A percentile compares a stretch with the other conserved stretches of the same genome.
These are phyloP conservation scores for Selenia dentaria DNA, from an alignment of 2,888 invertebrate species.

Conservation along the genomic window DNA sequence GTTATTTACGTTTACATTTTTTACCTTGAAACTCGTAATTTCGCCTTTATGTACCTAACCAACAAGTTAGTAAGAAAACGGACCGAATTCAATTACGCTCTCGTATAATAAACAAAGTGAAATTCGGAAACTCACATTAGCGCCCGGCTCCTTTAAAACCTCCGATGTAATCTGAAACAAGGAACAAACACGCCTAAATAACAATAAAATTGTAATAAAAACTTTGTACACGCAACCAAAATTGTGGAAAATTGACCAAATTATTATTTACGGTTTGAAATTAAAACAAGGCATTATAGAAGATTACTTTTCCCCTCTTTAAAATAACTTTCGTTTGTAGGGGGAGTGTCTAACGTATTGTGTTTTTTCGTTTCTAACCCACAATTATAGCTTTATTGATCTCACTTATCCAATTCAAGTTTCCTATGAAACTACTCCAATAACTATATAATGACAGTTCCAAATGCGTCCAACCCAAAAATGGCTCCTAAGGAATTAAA, in stretches of 20 bases:
- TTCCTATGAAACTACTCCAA: constrained; percentile 16
- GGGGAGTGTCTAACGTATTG: constrained; percentile 49
- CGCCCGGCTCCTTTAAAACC: constrained; percentile 79
- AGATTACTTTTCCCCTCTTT: constrained; percentile 75
- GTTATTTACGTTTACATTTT: constrained; percentile 51
- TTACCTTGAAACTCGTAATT: constrained; percentile 41
- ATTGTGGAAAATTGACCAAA: constrained; percentile 83
- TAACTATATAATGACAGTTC: constrained; percentile 23
- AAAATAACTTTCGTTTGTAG: constrained; percentile 52
- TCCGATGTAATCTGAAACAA: constrained; percentile 83
- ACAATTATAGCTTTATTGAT: constrained; percentile 32
- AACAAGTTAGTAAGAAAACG: constrained; percentile 40
- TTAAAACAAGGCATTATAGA: constrained; percentile 77
- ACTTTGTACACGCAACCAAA: constrained; percentile 82
- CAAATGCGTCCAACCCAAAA: no score
- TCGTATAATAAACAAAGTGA: constrained; percentile 69
- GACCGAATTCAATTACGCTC: constrained; percentile 66
- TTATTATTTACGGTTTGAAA: constrained; percentile 82
- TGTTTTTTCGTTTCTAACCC: constrained; percentile 38
- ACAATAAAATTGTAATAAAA: constrained; percentile 84
- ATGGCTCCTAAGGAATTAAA: no score
- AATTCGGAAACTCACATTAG: constrained; percentile 82
- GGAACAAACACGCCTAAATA: constrained; percentile 84
- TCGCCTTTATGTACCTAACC: constrained; percentile 25
- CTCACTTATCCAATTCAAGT: constrained; percentile 23